These are phyloP conservation scores for Agrenia bidenticulata DNA, from an alignment of 2,888 invertebrate species.

Conservation along the genomic window DNA sequence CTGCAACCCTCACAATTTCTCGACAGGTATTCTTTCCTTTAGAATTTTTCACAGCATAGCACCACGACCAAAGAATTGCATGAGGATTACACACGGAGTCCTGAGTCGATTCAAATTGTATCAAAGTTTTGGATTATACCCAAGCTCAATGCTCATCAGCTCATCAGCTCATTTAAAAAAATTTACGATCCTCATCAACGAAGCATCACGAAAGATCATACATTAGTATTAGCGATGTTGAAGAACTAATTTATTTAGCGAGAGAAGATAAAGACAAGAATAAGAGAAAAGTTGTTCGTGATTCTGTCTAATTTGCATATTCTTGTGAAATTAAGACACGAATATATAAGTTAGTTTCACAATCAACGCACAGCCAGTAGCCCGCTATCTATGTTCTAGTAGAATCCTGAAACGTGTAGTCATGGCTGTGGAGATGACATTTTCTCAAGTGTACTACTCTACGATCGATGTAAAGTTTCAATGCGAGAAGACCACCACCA, in stretches of 20 bases:
- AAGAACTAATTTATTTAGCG: conserved; percentile 1
- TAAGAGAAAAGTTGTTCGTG: conserved; percentile 7
- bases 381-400: neutral
- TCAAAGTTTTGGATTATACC: neutral
- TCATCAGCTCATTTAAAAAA: neutral
- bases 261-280: neutral
- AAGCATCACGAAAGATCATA: conserved; percentile 6
- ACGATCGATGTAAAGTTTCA: too few species aligned
- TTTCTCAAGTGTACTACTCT: neutral
- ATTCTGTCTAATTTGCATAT: conserved; percentile 10
- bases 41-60: too few species aligned
- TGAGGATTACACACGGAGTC: too few species aligned
- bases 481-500: too few species aligned
- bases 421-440: conserved; percentile 4
- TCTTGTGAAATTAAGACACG: conserved; percentile 17
- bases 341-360: neutral
- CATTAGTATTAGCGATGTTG: neutral
- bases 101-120: neutral
- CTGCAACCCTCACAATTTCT: neutral
- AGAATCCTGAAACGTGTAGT: neutral
- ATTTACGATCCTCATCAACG: conserved; percentile 4
- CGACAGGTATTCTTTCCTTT: neutral
- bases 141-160: neutral
- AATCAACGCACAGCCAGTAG: conserved; percentile 4
- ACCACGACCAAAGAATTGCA: too few species aligned